A percentile compares a stretch with the other conserved stretches of the same genome.
phyloP scores from a whole-genome alignment of 2,888 invertebrate genomes.

The Trichogramma evanescens region DNA sequence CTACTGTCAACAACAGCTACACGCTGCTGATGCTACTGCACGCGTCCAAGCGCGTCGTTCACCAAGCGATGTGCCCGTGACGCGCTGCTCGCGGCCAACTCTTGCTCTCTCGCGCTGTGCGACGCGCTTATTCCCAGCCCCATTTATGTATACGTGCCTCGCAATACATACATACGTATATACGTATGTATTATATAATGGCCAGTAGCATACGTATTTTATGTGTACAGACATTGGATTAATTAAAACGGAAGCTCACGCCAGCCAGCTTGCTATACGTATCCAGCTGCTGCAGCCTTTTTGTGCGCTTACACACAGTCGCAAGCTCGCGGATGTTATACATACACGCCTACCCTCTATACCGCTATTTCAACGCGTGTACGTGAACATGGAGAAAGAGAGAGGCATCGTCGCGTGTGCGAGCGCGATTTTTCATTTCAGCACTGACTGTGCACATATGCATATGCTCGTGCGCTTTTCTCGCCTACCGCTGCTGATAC shows the following conservation, averaged over 20 bases:
- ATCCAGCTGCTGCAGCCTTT: conserved; percentile 17
- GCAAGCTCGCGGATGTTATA: conserved; percentile 5
- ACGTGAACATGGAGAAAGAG: too few species aligned
- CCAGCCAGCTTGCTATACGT: too few species aligned
- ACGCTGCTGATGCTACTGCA: too few species aligned
- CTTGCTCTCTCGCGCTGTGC: not conserved
- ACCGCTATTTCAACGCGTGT: too few species aligned
- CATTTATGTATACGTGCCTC: not conserved
- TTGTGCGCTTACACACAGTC: conserved; percentile 1
- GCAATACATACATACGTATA: not conserved
- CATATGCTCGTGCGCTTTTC: not conserved
- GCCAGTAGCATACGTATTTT: not conserved
- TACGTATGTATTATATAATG: not conserved
- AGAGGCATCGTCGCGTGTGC: too few species aligned
- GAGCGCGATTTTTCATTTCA: not conserved
- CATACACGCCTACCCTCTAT: not conserved
- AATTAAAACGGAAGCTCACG: conserved; percentile 38
- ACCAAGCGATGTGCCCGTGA: too few species aligned
- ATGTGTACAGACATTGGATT: conserved; percentile 33
- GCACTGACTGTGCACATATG: conserved; percentile 3
- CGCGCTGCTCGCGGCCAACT: not conserved
- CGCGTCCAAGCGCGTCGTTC: too few species aligned
- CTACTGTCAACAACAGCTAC: too few species aligned
- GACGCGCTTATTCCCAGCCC: not conserved
- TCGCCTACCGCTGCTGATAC: not conserved